Base-by-base conservation (phyloP, 2,888 invertebrate genomes). In the Aphodius sticticus region DNA sequence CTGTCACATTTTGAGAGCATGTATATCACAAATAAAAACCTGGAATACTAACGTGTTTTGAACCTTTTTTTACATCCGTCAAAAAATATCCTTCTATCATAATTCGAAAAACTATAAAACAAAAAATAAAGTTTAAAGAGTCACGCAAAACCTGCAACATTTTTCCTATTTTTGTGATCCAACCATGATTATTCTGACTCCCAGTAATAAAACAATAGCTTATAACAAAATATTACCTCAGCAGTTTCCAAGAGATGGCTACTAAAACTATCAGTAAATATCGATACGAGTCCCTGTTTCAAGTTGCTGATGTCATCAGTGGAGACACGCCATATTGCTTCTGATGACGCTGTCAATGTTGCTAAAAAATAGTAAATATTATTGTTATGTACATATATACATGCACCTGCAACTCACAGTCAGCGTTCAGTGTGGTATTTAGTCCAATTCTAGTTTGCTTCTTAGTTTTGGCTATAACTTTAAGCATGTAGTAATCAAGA, bases 201-300 rank as follows among this genome's bases (percentile, higher is more conserved):
- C 9, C n/a, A 36, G 12, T 76, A 37, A 16, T 38, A 16, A 37
- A 76, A 69, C 36, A 16, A 36, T 36, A 12, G 69, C 72, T 77
- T 69, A 26, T 70, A 16, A 75, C 70, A 69, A 79, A 80, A 53
- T 53, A 12, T 84, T 83, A 92, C 92, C 89, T 93, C 93, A 80
- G 92, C 92, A 0, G 94, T 94, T 78, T 93, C 93, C 76, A 95
- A 88, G 12, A 96, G 89, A 84, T 95, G 94, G 80, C 94, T 93
- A 78, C 94, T 93, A 88, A 96, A 96, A 82, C 94, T 93, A 86
- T 96, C 96, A 85, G 94, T 95, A 87, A 96, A 95, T 16, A 94
- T 92, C 0, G 93, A 92, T 38, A 94, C 91, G 12, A 96, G 90
- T 53, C 93, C 93, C 86, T 95, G 94, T 85, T 94, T 94, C 78